Conservation (phyloP, 2,113 vertebrate genomes). For the Deroptyus accipitrinus region DNA sequence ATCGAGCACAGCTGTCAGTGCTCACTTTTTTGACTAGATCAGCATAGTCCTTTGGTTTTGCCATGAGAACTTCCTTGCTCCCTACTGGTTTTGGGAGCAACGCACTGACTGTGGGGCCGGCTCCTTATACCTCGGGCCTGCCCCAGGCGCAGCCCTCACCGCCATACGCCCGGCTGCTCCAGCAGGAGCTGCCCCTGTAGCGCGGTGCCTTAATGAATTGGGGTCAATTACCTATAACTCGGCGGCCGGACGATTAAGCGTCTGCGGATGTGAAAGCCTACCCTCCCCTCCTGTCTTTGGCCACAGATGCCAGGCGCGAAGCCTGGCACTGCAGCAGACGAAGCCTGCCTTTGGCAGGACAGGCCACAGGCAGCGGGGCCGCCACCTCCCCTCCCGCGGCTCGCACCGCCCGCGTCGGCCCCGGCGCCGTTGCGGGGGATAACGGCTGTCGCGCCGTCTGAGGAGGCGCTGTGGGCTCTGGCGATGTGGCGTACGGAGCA, state of each 20-base stretch:
- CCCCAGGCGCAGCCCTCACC: fast-evolving
- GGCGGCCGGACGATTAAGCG: fast-evolving
- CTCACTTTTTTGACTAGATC: too few relatives aligned
- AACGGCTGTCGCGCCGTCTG: not conserved
- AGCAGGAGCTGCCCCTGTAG: not conserved
- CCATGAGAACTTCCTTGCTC: not conserved
- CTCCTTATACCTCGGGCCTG: fast-evolving
- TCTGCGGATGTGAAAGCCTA: constrained; percentile 26
- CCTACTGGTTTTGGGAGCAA: not conserved
- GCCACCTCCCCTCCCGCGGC: not conserved
- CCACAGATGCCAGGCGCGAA: not conserved
- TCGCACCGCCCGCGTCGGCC: not conserved
- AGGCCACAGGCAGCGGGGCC: not conserved
- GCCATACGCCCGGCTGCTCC: fast-evolving
- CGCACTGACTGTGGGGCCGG: fast-evolving
- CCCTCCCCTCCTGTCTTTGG: not conserved
- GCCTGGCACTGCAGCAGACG: not conserved
- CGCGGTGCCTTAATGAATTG: fast-evolving
- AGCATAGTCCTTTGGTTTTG: not conserved
- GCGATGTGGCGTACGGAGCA: not conserved
- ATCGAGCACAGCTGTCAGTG: fast-evolving
- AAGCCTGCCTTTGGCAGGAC: not conserved
- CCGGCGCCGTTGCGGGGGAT: not conserved
- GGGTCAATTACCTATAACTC: not conserved
- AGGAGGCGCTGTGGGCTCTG: not conserved